Percentiles rank a stretch among this genome's conserved stretches.
phyloP scores from a whole-genome alignment of 2,888 invertebrate species.

The Mimumesa dahlbomi region DNA sequence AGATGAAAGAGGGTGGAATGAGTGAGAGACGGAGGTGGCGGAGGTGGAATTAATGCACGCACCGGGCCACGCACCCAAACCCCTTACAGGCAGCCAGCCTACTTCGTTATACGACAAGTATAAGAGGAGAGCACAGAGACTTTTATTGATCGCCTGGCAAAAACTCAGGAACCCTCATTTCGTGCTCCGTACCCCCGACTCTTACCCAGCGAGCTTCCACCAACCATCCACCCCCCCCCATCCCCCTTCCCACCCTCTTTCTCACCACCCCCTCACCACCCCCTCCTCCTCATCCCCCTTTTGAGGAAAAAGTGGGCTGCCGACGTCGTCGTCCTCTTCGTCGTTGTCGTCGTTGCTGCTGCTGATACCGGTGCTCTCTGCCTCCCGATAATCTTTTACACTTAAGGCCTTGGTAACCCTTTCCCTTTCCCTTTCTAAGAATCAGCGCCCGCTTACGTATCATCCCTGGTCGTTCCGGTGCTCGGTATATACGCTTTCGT shows the following conservation, averaged over 20 bases:
- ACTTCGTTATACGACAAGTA: conserved; percentile 80
- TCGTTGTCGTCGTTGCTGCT: conserved; percentile 49
- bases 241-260: conserved; percentile 48
- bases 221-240: conserved; percentile 38
- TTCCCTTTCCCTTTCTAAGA: conserved; percentile 65
- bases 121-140: conserved; percentile 79
- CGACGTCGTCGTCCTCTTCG: conserved; percentile 51
- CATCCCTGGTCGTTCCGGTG: neutral
- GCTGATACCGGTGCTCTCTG: conserved; percentile 48
- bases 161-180: conserved; percentile 81
- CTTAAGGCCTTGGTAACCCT: conserved; percentile 69
- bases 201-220: conserved; percentile 57
- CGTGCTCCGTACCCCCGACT: conserved; percentile 79
- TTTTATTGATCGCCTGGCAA: conserved; percentile 81
- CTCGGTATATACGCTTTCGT: conserved; percentile 12
- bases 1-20: conserved; percentile 26
- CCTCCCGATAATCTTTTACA: conserved; percentile 76
- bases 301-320: conserved; percentile 74
- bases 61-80: conserved; percentile 78
- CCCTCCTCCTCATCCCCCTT: conserved; percentile 59
- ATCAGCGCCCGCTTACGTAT: conserved; percentile 35
- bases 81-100: conserved; percentile 73
- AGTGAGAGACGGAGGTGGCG: conserved; percentile 59
- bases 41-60: conserved; percentile 78
- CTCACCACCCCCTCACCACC: conserved; percentile 44